Evolutionary conservation across 1,140 invertebrate genomes (phyloP).

Genomic region (Ceratosolen fusciceps): DNA sequence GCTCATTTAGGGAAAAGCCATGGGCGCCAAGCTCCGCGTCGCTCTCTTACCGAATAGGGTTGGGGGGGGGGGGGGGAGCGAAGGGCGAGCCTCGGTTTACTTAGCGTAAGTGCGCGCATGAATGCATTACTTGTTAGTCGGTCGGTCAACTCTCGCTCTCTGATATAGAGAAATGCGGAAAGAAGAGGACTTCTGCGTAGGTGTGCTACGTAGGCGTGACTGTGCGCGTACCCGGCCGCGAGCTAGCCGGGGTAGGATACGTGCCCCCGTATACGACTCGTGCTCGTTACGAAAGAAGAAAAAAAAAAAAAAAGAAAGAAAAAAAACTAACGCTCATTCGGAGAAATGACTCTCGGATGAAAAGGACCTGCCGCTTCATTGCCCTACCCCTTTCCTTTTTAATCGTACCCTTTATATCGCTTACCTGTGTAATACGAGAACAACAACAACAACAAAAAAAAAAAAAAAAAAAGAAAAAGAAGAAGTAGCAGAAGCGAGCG

Average conservation of each 20-base stretch:
- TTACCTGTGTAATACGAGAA: too few species aligned
- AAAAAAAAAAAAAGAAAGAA: too few species aligned
- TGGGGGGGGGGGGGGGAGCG: conserved; percentile 8
- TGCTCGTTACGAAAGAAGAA: not conserved
- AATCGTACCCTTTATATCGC: not conserved
- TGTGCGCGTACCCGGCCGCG: not conserved
- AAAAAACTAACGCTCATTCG: too few species aligned
- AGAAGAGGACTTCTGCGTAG: not conserved
- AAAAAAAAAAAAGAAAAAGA: too few species aligned
- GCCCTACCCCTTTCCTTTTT: not conserved
- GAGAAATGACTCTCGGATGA: too few species aligned
- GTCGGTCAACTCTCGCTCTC: conserved; percentile 39
- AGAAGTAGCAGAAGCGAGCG: too few species aligned
- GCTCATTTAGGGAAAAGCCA: conserved; percentile 44
- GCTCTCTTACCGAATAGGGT: too few species aligned
- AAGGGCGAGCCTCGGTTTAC: conserved; percentile 47
- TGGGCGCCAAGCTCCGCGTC: too few species aligned
- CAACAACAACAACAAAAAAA: too few species aligned
- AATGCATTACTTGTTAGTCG: conserved; percentile 53
- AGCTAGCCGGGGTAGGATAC: too few species aligned
- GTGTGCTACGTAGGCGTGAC: not conserved
- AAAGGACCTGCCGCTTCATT: conserved; percentile 5
- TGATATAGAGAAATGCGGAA: not conserved
- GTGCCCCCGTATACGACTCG: too few species aligned
- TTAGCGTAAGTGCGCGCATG: conserved; percentile 53